Evolutionary conservation across 2,113 vertebrate genomes (phyloP).

Genomic region (Bambusicola thoracicus): DNA sequence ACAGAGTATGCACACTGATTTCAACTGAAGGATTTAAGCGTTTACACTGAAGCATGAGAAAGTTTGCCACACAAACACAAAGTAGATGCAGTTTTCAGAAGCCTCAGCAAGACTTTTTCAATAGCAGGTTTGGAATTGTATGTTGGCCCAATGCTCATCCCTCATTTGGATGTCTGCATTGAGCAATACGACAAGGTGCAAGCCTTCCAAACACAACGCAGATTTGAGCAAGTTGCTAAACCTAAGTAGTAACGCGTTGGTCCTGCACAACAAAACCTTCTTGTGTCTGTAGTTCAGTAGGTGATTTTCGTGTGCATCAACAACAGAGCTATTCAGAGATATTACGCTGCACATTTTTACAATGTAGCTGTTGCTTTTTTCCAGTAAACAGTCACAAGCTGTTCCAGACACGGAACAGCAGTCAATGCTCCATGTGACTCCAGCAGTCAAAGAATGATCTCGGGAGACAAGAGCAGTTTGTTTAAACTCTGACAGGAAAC

Average conservation of each 20-base stretch:
- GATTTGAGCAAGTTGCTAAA: neutral
- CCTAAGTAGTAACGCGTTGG: neutral
- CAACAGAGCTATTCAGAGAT: conserved; percentile 55
- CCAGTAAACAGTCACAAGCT: conserved; percentile 68
- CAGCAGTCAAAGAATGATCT: conserved; percentile 16
- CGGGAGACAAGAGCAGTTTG: conserved; percentile 30
- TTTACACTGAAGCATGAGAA: neutral
- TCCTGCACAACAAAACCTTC: neutral
- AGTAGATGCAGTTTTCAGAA: neutral
- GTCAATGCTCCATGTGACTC: conserved; percentile 53
- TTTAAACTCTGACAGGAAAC: conserved; percentile 36
- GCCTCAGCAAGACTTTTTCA: neutral
- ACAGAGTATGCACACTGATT: accelerated
- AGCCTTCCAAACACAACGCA: neutral
- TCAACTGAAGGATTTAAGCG: accelerated
- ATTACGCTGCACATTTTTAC: conserved; percentile 38
- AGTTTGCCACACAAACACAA: neutral
- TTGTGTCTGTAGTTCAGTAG: neutral
- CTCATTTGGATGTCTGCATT: neutral
- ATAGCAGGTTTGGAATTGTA: neutral
- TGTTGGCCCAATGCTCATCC: neutral
- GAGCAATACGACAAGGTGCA: neutral
- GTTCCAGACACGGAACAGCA: conserved; percentile 59
- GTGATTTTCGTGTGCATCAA: conserved; percentile 30
- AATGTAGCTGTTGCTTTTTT: conserved; percentile 61